A percentile compares a stretch with the other conserved stretches of the same genome.
Evolutionary conservation across 2,888 invertebrate genomes (phyloP).

Genomic region (Therioaphis trifolii): DNA sequence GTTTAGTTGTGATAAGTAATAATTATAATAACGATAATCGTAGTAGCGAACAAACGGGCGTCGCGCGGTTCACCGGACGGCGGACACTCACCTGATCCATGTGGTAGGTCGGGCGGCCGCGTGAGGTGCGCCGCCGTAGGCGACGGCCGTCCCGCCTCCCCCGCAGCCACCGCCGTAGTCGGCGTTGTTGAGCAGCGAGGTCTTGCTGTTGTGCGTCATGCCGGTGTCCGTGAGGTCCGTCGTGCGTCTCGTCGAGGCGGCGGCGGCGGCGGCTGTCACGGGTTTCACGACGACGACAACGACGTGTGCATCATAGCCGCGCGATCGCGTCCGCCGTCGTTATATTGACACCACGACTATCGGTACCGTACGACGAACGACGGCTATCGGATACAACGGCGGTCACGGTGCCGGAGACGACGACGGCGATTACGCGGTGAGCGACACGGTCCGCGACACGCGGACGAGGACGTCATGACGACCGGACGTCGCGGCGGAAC

Average conservation of each 20-base stretch:
- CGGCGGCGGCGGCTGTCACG: neutral
- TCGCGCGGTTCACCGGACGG: too few species aligned
- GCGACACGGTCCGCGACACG: too few species aligned
- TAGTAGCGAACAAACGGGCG: too few species aligned
- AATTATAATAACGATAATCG: too few species aligned
- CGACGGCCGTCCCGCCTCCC: constrained; percentile 2
- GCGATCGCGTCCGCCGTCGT: neutral
- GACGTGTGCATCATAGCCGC: neutral
- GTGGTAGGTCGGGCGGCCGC: constrained; percentile 43
- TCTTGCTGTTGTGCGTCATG: constrained; percentile 59
- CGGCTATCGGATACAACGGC: too few species aligned
- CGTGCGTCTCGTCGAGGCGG: neutral
- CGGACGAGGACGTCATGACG: too few species aligned
- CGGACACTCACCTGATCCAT: constrained; percentile 58
- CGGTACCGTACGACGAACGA: too few species aligned
- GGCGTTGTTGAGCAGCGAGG: constrained; percentile 40
- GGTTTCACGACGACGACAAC: neutral
- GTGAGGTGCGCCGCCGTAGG: constrained; percentile 17
- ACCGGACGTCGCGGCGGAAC: too few species aligned
- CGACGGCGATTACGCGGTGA: too few species aligned
- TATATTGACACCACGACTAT: too few species aligned
- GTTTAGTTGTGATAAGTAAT: too few species aligned
- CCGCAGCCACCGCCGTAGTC: constrained; percentile 28
- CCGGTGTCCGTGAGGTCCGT: neutral
- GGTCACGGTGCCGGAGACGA: too few species aligned